Evolutionary conservation across 2,888 invertebrate genomes (phyloP).

Genomic region (Exephanes ischioxanthus): DNA sequence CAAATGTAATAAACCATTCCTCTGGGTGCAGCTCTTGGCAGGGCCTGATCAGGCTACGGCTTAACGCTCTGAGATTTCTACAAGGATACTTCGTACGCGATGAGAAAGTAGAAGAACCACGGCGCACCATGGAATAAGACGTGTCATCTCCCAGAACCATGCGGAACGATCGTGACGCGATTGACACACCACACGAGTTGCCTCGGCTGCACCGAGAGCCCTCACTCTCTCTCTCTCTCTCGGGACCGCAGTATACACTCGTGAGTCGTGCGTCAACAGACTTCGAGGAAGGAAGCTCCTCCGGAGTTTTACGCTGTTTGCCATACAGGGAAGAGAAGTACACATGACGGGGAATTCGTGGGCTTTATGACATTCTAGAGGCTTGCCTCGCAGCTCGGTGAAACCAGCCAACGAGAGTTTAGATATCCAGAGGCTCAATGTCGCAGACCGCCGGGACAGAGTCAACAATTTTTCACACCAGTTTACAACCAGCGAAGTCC

Average conservation of each 20-base stretch:
- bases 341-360: conserved; percentile 8
- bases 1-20: too few species aligned
- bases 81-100: too few species aligned
- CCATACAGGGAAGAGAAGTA: neutral
- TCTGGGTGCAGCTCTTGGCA: too few species aligned
- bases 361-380: conserved; percentile 42
- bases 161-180: too few species aligned
- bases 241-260: conserved; percentile 8
- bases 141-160: too few species aligned
- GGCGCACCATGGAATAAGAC: too few species aligned
- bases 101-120: too few species aligned
- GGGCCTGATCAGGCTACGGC: too few species aligned
- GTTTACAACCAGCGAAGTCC: conserved; percentile 21
- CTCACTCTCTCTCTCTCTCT: too few species aligned
- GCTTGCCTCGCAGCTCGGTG: conserved; percentile 9
- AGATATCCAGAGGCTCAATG: conserved; percentile 18
- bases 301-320: conserved; percentile 5
- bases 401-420: conserved; percentile 7
- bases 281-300: neutral
- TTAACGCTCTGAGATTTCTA: too few species aligned
- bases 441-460: conserved; percentile 15
- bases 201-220: neutral
- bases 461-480: conserved; percentile 56
- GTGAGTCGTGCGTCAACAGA: conserved; percentile 35
- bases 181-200: neutral